phyloP scores from a whole-genome alignment of 23 tunicate genomes.

The Styela plicata region DNA sequence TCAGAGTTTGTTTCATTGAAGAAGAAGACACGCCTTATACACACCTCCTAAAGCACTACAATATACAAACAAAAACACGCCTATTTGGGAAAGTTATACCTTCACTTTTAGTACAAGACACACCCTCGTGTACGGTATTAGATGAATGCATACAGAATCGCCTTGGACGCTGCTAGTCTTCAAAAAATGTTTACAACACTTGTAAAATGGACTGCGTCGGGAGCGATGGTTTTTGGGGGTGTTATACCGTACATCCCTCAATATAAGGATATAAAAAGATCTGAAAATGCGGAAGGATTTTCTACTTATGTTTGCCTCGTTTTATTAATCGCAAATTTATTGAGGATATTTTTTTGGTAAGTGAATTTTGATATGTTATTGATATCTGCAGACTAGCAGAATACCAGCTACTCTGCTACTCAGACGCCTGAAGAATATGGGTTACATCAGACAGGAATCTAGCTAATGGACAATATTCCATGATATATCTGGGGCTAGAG shows the following conservation, averaged over 20 bases:
- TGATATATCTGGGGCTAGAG: too few relatives aligned
- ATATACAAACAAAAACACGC: too few relatives aligned
- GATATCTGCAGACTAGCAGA: too few relatives aligned
- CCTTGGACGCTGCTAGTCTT: background rate
- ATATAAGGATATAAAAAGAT: slow-evolving; percentile 76
- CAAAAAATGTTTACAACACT: background rate
- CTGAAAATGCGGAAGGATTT: slow-evolving; percentile 97
- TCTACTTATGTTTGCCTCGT: slow-evolving; percentile 95
- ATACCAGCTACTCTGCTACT: too few relatives aligned
- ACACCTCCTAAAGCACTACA: too few relatives aligned
- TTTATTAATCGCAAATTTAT: slow-evolving; percentile 73
- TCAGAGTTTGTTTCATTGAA: too few relatives aligned
- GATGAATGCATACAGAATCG: background rate
- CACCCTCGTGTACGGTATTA: background rate
- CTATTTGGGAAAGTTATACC: too few relatives aligned
- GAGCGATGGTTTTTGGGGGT: slow-evolving; percentile 97
- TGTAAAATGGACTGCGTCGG: slow-evolving; percentile 78
- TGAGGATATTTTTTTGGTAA: slow-evolving; percentile 96
- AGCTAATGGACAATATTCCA: too few relatives aligned
- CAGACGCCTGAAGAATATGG: too few relatives aligned
- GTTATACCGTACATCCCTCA: slow-evolving; percentile 97
- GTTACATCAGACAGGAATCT: too few relatives aligned
- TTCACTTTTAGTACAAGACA: background rate
- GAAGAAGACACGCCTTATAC: background rate
- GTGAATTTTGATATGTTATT: background rate